phyloP scores from a whole-genome alignment of 2,113 vertebrate species.

The Strix uralensis region DNA sequence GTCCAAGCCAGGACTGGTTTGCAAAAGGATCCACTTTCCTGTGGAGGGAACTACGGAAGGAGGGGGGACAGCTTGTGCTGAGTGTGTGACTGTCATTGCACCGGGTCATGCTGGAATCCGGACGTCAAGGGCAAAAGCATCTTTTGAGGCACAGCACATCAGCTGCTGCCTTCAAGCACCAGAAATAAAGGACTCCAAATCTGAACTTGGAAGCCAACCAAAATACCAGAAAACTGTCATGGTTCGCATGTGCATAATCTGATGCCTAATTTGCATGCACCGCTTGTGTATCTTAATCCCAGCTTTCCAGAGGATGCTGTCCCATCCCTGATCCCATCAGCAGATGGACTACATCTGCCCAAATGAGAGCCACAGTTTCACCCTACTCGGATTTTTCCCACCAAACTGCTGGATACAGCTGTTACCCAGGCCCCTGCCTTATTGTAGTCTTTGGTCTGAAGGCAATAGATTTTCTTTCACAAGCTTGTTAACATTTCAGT shows the following conservation, averaged over 20 bases:
- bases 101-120: not conserved
- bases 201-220: constrained; percentile 16
- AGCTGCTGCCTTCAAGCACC: constrained; percentile 42
- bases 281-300: constrained; percentile 17
- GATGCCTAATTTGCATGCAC: constrained; percentile 47
- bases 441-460: not conserved
- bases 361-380: not conserved
- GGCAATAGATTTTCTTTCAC: not conserved
- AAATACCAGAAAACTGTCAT: not conserved
- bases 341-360: constrained; percentile 46
- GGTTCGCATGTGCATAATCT: constrained; percentile 26
- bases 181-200: constrained; percentile 48
- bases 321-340: constrained; percentile 13
- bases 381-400: not conserved
- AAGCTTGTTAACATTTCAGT: not conserved
- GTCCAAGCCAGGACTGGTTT: not conserved
- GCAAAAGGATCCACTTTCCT: not conserved
- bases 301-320: constrained; percentile 36
- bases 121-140: not conserved
- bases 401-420: constrained; percentile 16
- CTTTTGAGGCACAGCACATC: constrained; percentile 15
- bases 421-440: not conserved
- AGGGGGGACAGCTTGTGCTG: not conserved
- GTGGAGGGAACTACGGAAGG: not conserved
- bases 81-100: not conserved